Conservation (phyloP, 2,113 vertebrate species). For the Atractosteus spatula region DNA sequence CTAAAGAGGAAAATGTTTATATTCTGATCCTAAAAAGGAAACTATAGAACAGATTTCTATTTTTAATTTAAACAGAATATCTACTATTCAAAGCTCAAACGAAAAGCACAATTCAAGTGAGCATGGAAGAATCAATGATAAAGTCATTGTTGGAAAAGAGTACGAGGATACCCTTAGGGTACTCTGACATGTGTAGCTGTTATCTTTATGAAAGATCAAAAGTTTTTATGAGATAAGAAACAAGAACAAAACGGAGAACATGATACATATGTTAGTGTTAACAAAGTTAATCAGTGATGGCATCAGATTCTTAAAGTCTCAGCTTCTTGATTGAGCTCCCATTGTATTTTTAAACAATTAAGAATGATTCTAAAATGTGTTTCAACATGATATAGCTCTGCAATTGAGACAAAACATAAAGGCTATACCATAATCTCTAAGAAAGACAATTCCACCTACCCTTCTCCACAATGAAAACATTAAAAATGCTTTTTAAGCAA, state of each 20-base stretch:
- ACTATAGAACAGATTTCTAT: too few relatives aligned
- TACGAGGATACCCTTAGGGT: not conserved
- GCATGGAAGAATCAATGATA: too few relatives aligned
- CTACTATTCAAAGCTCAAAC: too few relatives aligned
- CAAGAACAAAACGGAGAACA: too few relatives aligned
- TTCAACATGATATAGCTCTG: constrained; percentile 23
- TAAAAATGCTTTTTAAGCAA: constrained; percentile 76
- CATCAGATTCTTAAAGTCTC: not conserved
- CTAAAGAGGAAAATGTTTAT: not conserved
- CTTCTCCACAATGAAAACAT: constrained; percentile 67
- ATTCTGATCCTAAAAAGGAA: too few relatives aligned
- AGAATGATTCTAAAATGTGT: constrained; percentile 14
- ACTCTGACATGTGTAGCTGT: too few relatives aligned
- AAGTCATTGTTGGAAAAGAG: not conserved
- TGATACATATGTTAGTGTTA: not conserved
- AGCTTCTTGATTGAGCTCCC: not conserved
- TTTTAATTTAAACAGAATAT: too few relatives aligned
- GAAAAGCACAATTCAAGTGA: too few relatives aligned
- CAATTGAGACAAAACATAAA: constrained; percentile 57
- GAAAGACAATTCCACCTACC: constrained; percentile 68
- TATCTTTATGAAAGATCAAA: too few relatives aligned
- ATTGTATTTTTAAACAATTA: not conserved
- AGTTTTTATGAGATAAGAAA: too few relatives aligned
- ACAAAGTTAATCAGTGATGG: not conserved
- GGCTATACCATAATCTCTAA: constrained; percentile 57